Evolutionary conservation across 2,113 vertebrate genomes (phyloP), one percentile per base, ranked within the genome.

Genomic region (Corydoras sp.): DNA sequence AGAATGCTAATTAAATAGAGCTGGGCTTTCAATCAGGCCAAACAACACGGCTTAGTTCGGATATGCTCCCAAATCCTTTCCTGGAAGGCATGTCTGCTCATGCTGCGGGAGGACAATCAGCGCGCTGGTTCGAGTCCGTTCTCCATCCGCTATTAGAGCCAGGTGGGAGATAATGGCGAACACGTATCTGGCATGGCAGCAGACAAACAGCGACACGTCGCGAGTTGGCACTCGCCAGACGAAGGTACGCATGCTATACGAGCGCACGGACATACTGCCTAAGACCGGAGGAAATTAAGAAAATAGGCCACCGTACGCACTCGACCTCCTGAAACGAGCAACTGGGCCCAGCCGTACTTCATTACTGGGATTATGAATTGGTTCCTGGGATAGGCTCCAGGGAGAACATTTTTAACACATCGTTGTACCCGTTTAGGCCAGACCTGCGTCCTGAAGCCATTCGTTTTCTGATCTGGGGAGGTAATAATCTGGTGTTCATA

Each of bases 271-370:
- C 53, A 35, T 9, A 29, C 54, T 14, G 31, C n/a, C 24, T 30
- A 50, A 71, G 69, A 63, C 24, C 24, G 31, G 3, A 15, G 14
- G 50, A 4, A 29, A 15, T 50, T 43, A 54, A 18, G 49, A 67
- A 73, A 78, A 68, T 51, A 68, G 62, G 48, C 65, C 53, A 58
- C 72, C 53, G 59, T 72, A 71, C 59, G 58, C 51, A 32, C 63
- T 78, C 69, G 61, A 63, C 50, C n/a, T 68, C 68, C 68, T 72
- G 62, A 66, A 78, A 78, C 64, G 75, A 72, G 75, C 75, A 78
- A 72, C 75, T 15, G 62, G 72, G 53, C 69, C 18, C 9, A 69
- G 64, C 55, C 59, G 72, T 68, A 78, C 72, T 75, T 75, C 73
- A 78, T 78, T 78, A 72, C 73, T 18, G 9, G 68, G 72, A 75